phyloP scores from a whole-genome alignment of 64 coral and sea anemone genomes.

The Orbicella faveolata region DNA sequence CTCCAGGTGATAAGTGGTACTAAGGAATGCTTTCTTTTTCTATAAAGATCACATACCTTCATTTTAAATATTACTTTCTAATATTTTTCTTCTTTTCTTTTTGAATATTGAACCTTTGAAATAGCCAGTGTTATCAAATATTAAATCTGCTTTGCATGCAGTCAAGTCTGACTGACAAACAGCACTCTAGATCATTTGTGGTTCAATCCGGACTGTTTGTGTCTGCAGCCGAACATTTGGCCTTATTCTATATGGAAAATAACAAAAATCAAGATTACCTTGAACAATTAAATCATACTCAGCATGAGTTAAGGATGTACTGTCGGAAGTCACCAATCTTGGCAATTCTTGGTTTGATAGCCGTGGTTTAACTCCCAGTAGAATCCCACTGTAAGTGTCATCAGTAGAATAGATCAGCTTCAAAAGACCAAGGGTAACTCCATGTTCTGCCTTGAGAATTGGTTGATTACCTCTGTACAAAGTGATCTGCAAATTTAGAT shows the following conservation, averaged over 20 bases:
- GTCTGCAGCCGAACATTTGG: too few species aligned
- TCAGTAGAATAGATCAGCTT: slow-evolving; percentile 76
- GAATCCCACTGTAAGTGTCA: slow-evolving; percentile 40
- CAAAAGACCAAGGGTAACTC: slow-evolving; percentile 63
- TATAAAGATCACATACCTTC: too few species aligned
- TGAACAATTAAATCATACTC: slow-evolving; percentile 76
- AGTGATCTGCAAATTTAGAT: slow-evolving; percentile 47
- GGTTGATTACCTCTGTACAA: slow-evolving; percentile 42
- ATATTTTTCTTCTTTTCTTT: too few species aligned
- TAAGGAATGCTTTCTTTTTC: too few species aligned
- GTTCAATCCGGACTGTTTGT: too few species aligned
- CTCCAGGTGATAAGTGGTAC: too few species aligned
- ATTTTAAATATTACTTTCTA: too few species aligned
- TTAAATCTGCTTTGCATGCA: too few species aligned
- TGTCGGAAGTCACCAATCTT: slow-evolving; percentile 69
- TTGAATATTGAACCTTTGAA: too few species aligned
- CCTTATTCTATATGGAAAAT: background rate
- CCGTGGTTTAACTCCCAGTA: slow-evolving; percentile 59
- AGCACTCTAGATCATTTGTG: too few species aligned
- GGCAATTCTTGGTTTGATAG: slow-evolving; percentile 15
- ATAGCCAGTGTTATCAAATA: too few species aligned
- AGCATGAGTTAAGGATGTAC: slow-evolving; percentile 35
- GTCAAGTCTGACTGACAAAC: too few species aligned
- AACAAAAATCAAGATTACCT: slow-evolving; percentile 21
- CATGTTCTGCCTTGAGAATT: slow-evolving; percentile 65